Base-by-base conservation (phyloP, 2,113 vertebrate genomes). In the Balaeniceps rex region DNA sequence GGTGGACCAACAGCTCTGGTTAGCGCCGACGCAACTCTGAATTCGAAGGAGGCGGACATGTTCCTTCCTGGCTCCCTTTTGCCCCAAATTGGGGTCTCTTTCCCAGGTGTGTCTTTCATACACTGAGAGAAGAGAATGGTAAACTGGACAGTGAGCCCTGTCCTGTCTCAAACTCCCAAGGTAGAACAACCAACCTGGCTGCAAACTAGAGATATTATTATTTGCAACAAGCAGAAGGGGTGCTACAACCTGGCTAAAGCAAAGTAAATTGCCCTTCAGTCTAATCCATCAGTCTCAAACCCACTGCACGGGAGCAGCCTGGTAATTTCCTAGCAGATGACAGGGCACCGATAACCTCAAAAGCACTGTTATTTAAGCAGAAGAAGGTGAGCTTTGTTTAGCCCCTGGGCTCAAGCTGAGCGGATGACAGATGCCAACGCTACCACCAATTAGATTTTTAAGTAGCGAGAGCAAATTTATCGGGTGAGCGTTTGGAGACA, bases 321-420 rank as follows among this genome's bases (percentile, higher is more conserved):
- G 75, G 90, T 40, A 28, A 87, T 52, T 94, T 94, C 96, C 94
- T 8, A 93, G 88, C 88, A 75, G 75, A 84, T 51, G 95, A 94
- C 97, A 96, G 97, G 19, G 68, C 71, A 64, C 94, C 9, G 14
- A 91, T 94, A 97, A 85, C 90, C 81, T 96, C 90, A 58, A 79
- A 90, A 96, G 92, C 93, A 79, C 92, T 44, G 84, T 96, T 96
- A 95, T 89, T 97, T 75, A 90, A 95, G 92, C 87, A 94, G 93
- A 94, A 85, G 95, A 84, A 96, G 97, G 97, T 72, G 96, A 97
- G 92, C 81, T 94, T 63, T 83, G 89, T 86, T 91, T 92, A 76
- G 88, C 93, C 97, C 96, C 81, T 88, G 97, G 96, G 97, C 96
- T 85, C 89, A 71, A 94, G 93, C 89, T 89, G 94, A 95, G 95